A percentile compares a stretch with the other conserved stretches of the same genome.
Evolutionary conservation across 1,140 invertebrate species (phyloP).

Genomic region (Coptotermes formosanus): DNA sequence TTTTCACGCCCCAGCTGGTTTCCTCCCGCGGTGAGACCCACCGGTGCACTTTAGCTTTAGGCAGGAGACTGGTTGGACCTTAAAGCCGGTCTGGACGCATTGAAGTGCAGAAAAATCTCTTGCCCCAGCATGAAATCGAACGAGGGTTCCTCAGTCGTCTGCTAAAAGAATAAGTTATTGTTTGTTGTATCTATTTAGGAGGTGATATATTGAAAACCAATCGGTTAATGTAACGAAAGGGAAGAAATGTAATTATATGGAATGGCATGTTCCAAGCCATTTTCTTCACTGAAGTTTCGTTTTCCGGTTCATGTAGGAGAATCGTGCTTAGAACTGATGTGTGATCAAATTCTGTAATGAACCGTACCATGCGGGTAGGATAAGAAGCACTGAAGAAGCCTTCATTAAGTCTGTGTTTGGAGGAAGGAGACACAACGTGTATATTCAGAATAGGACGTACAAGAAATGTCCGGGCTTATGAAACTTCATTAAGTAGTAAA

Average conservation of each 20-base stretch:
- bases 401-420: not conserved
- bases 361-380: not conserved
- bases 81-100: too few relatives aligned
- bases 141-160: too few relatives aligned
- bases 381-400: not conserved
- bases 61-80: too few relatives aligned
- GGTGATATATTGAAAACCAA: not conserved
- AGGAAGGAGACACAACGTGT: not conserved
- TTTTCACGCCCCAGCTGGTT: too few relatives aligned
- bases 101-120: too few relatives aligned
- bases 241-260: not conserved
- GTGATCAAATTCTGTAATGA: not conserved
- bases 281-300: too few relatives aligned
- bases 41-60: too few relatives aligned
- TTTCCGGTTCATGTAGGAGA: too few relatives aligned
- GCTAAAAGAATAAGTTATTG: not conserved
- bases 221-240: not conserved
- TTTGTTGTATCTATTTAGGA: not conserved
- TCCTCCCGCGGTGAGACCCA: too few relatives aligned
- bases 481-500: slow-evolving; percentile 18
- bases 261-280: not conserved
- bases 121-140: too few relatives aligned
- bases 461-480: slow-evolving; percentile 2
- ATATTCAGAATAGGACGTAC: not conserved
- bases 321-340: not conserved